phyloP scores from a whole-genome alignment of 2,888 invertebrate species.

The Nomada ferruginata region DNA sequence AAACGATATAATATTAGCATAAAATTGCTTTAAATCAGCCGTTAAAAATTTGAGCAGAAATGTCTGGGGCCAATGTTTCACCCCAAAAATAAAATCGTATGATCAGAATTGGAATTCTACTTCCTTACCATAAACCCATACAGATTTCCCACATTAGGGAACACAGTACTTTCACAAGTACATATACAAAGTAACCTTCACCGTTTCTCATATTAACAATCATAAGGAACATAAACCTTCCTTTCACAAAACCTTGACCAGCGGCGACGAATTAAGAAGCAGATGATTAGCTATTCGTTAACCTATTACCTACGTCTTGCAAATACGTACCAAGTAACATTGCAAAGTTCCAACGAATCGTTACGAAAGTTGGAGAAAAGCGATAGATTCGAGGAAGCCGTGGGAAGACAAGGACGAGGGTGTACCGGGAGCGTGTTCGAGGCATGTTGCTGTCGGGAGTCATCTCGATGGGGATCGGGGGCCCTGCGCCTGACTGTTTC shows the following conservation, averaged over 20 bases:
- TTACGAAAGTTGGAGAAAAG: constrained; percentile 62
- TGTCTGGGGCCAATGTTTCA: no score
- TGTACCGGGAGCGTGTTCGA: constrained; percentile 62
- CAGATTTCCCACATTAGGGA: no score
- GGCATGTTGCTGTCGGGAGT: constrained; percentile 78
- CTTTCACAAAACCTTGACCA: neutral
- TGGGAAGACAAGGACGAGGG: constrained; percentile 27
- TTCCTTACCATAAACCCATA: no score
- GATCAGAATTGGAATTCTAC: no score
- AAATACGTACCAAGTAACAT: constrained; percentile 24
- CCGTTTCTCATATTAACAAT: no score
- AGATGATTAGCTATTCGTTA: constrained; percentile 36
- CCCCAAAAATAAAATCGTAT: no score
- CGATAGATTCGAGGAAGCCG: constrained; percentile 49
- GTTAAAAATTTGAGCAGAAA: no score
- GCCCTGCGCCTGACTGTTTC: constrained; percentile 82
- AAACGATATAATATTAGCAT: no score
- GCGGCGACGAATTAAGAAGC: neutral
- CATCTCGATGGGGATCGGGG: constrained; percentile 77
- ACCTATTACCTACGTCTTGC: neutral
- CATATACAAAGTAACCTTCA: no score
- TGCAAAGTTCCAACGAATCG: constrained; percentile 47
- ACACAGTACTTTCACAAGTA: no score
- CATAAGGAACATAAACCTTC: no score
- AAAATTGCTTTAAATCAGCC: no score